Conservation (phyloP, 2,113 vertebrate genomes). For the Colossoma macropomum region DNA sequence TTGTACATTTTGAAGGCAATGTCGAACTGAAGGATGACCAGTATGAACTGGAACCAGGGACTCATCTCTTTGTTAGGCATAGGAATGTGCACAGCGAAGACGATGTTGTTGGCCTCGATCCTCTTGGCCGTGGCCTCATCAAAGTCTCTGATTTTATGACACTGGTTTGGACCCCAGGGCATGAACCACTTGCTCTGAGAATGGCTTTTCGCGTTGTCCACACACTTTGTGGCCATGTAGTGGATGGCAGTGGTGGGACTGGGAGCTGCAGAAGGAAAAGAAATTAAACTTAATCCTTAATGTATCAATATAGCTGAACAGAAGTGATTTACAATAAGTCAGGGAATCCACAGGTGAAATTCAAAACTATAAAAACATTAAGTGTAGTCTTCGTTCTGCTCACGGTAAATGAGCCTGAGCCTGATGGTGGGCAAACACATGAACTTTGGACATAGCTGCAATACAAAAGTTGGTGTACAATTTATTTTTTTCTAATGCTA, state of each 20-base stretch:
- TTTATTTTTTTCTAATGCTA: no score
- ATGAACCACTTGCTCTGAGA: conserved; percentile 87
- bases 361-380: no score
- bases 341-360: no score
- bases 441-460: no score
- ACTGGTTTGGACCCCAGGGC: conserved; percentile 91
- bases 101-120: conserved; percentile 95
- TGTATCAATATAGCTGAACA: no score
- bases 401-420: no score
- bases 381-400: no score
- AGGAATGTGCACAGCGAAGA: conserved; percentile 92
- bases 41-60: conserved; percentile 98
- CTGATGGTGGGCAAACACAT: no score
- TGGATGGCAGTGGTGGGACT: conserved; percentile 86
- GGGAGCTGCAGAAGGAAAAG: conserved; percentile 80
- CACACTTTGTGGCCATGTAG: conserved; percentile 89
- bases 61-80: conserved; percentile 91
- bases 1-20: conserved; percentile 93
- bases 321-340: no score
- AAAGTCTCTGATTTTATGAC: conserved; percentile 87
- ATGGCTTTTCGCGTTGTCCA: conserved; percentile 83
- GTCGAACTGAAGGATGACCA: conserved; percentile 94
- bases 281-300: background rate
- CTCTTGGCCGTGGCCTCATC: conserved; percentile 87
- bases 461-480: no score